Evolutionary conservation across 64 coral and sea anemone species (phyloP).

Genomic region (Hydrozoanthus tunicans): DNA sequence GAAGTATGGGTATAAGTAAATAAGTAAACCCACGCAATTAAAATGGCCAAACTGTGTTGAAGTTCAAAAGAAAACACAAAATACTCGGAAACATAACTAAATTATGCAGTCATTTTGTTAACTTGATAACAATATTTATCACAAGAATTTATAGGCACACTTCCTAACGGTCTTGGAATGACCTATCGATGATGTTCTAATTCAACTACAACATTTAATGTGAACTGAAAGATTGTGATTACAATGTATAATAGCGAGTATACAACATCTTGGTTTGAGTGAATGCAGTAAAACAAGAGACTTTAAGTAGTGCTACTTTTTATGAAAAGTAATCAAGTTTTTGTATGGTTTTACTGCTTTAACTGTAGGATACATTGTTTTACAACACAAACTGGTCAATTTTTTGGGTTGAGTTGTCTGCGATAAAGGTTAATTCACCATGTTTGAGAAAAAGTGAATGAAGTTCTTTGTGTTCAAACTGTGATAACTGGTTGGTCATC

Average conservation of each 20-base stretch:
- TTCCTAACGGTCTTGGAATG: constrained; percentile 24
- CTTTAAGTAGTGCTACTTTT: constrained; percentile 21
- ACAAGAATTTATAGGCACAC: constrained; percentile 9
- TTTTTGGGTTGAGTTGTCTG: constrained; percentile 23
- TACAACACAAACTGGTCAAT: constrained; percentile 24
- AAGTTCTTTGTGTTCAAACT: constrained; percentile 21
- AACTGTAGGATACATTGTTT: constrained; percentile 13
- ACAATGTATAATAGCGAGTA: constrained; percentile 14
- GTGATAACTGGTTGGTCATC: constrained; percentile 16
- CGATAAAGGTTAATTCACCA: constrained; percentile 20
- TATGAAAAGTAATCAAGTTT: constrained; percentile 22
- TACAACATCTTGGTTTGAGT: constrained; percentile 27
- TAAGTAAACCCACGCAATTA: constrained; percentile 20
- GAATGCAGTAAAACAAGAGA: constrained; percentile 31
- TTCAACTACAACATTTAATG: constrained; percentile 26
- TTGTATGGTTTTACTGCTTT: constrained; percentile 22
- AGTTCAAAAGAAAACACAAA: constrained; percentile 22
- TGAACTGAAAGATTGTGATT: constrained; percentile 13
- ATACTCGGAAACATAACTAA: constrained; percentile 26
- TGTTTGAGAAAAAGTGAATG: constrained; percentile 14
- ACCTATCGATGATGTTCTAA: constrained; percentile 1
- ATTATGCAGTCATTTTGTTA: background rate
- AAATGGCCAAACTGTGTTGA: constrained; percentile 7
- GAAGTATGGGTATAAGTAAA: constrained; percentile 10
- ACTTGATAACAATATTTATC: constrained; percentile 16